These are phyloP conservation scores for Caenorhabditis parvicauda DNA, from an alignment of 2,888 invertebrate genomes.

Conservation along the genomic window DNA sequence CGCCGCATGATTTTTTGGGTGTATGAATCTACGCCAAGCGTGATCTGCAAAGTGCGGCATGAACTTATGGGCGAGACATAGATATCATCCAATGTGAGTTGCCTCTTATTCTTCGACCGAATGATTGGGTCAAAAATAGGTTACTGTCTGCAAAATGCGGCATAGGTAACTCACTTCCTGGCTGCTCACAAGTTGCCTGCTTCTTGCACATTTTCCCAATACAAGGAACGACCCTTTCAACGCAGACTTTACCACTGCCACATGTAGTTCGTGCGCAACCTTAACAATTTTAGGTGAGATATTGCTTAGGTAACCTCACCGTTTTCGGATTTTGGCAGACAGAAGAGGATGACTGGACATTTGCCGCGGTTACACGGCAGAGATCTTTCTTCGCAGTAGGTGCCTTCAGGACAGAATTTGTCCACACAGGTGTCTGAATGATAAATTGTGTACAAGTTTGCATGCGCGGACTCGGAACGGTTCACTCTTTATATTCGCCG, in stretches of 20 bases:
- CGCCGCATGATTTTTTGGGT: too few relatives aligned
- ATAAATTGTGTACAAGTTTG: too few relatives aligned
- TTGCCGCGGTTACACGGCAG: slow-evolving; percentile 18
- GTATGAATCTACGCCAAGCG: too few relatives aligned
- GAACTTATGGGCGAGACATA: too few relatives aligned
- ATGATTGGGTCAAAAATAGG: too few relatives aligned
- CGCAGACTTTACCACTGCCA: slow-evolving; percentile 11
- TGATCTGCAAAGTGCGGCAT: too few relatives aligned
- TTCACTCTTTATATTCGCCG: too few relatives aligned
- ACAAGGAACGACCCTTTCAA: slow-evolving; percentile 20
- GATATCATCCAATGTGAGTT: background rate
- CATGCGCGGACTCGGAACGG: too few relatives aligned
- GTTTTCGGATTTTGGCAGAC: slow-evolving; percentile 19
- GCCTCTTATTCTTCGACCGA: background rate
- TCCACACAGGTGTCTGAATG: slow-evolving; percentile 18
- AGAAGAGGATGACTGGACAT: slow-evolving; percentile 16
- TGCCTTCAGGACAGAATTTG: slow-evolving; percentile 25
- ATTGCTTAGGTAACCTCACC: slow-evolving; percentile 6
- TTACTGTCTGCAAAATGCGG: too few relatives aligned
- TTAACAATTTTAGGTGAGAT: slow-evolving; percentile 1
- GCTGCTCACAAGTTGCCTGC: slow-evolving; percentile 19
- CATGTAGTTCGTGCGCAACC: slow-evolving; percentile 25
- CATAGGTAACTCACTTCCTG: slow-evolving; percentile 11
- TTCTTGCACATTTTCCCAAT: slow-evolving; percentile 23
- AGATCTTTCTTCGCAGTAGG: slow-evolving; percentile 24